Evolutionary conservation across 2,888 invertebrate species (phyloP), one percentile per base, ranked within the genome.

Genomic region (Epiblema foenella): DNA sequence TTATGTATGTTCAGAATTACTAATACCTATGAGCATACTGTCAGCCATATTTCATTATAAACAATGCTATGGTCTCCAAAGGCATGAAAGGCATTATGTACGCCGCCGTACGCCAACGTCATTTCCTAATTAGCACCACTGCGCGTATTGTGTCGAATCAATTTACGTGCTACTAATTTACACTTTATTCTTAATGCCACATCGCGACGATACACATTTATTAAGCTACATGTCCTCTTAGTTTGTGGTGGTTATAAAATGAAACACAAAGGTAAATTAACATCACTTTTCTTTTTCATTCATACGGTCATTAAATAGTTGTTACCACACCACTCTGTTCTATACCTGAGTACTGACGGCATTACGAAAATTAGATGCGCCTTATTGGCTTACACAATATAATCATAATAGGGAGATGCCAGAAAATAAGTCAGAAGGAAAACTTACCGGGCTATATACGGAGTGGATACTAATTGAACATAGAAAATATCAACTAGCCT

Each of bases 131-230:
- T 78, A 77, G 73, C 77, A 75, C 64, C 42, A 57, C 69, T 57
- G 46, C 71, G 71, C 20, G 66, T 66, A 74, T 76, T 76, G 70
- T 73, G 42, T 64, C 68, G 33, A 46, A 72, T 65, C 73, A 73
- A 74, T 75, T 72, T 74, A 75, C 73, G 71, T 73, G 63, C 59
- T 74, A 74, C 75, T 76, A 75, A 77, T 77, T 78, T 66, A 75
- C 77, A 77, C 76, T 64, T 74, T 73, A 68, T 74, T 74, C 68
- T 72, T 66, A 67, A 68, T 72, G 39, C 62, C 60, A 15, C 33
- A 9, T 8, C 33, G 42, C 46, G 46, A 59, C 69, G 66, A 56
- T 56, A 56, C 37, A 62, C 67, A 62, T 66, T 42, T 62, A 62
- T 67, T 56, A 15, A 57, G 62, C 51, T 67, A 62, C 39, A 39